A percentile compares a stretch with the other conserved stretches of the same genome.
Evolutionary conservation across 2,888 invertebrate genomes (phyloP).

Genomic region (Torymus tubicola): DNA sequence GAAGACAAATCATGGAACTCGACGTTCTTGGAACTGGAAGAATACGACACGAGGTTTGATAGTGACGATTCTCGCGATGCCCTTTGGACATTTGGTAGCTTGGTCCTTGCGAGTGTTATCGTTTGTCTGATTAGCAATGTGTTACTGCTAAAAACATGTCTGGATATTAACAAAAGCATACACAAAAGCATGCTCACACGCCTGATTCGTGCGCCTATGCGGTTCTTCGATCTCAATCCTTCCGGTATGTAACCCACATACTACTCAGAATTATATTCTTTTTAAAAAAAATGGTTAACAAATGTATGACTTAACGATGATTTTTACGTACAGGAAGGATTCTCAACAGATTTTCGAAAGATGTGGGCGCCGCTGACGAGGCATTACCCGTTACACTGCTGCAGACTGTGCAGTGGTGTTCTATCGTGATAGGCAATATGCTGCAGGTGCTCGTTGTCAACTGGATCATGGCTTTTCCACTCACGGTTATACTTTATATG

Average conservation of each 20-base stretch:
- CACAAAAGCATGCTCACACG: slow-evolving; percentile 86
- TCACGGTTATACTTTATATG: slow-evolving; percentile 80
- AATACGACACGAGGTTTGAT: no score
- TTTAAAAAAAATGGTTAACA: no score
- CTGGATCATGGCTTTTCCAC: slow-evolving; percentile 83
- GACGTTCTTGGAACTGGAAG: no score
- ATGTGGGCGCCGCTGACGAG: slow-evolving; percentile 88
- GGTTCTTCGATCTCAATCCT: slow-evolving; percentile 90
- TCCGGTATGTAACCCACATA: slow-evolving; percentile 78
- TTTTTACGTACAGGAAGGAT: slow-evolving; percentile 81
- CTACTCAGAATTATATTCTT: no score
- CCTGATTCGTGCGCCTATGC: slow-evolving; percentile 85
- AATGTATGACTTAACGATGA: no score
- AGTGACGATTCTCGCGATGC: slow-evolving; percentile 51
- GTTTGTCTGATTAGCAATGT: slow-evolving; percentile 67
- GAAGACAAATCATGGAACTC: slow-evolving; percentile 46
- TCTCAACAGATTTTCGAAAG: slow-evolving; percentile 90
- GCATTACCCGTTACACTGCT: slow-evolving; percentile 82
- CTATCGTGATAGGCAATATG: slow-evolving; percentile 85
- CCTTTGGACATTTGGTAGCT: slow-evolving; percentile 78
- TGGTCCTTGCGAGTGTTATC: slow-evolving; percentile 61
- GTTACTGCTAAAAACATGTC: slow-evolving; percentile 84
- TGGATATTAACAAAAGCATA: slow-evolving; percentile 83
- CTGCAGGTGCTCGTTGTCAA: slow-evolving; percentile 84
- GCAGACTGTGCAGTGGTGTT: slow-evolving; percentile 82